These are phyloP conservation scores for Muricea muricata DNA, from an alignment of 92 coral and sea anemone species.

Conservation along the genomic window DNA sequence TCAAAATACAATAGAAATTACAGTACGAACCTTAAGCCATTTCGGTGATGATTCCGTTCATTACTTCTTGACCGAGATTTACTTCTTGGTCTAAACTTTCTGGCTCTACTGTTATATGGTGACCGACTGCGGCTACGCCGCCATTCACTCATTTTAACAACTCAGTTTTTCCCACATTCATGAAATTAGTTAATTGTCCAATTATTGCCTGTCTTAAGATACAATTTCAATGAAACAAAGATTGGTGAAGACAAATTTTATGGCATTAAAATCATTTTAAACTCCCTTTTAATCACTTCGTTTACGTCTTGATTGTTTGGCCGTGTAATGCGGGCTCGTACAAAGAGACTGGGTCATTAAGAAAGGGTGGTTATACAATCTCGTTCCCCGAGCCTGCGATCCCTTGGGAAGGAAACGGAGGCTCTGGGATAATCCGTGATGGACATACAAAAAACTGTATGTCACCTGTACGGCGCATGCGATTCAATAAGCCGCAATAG, in stretches of 20 bases:
- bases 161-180: background rate
- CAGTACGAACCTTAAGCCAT: conserved; percentile 34
- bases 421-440: no score
- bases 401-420: no score
- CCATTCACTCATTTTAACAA: background rate
- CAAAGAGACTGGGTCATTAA: background rate
- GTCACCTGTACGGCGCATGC: no score
- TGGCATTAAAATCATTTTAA: background rate
- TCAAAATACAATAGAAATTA: background rate
- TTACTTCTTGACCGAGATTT: conserved; percentile 38
- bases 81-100: background rate
- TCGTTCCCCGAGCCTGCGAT: no score
- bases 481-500: no score
- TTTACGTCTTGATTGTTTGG: background rate
- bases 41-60: conserved; percentile 23
- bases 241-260: background rate
- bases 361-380: no score
- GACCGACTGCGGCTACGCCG: conserved; percentile 8
- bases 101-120: conserved; percentile 22
- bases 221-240: background rate
- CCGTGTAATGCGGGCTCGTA: background rate
- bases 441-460: no score
- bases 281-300: background rate
- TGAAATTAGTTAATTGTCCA: background rate
- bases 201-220: background rate